Base-by-base conservation (phyloP, 2,797 vertebrate genomes). In the Scarus forsteni region DNA sequence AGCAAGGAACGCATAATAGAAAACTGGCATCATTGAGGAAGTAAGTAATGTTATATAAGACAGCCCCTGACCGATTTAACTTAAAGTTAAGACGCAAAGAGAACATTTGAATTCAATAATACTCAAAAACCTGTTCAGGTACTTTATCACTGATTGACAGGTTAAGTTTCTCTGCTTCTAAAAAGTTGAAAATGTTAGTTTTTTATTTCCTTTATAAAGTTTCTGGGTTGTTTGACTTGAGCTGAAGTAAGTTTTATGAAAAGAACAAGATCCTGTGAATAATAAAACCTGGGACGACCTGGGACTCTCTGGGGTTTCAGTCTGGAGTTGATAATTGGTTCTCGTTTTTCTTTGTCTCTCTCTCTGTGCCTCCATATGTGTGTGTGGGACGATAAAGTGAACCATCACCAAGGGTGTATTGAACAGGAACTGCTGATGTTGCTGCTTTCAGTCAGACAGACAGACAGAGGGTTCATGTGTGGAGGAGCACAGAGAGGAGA, bases 271-370 rank as follows among this genome's bases (percentile, higher is more conserved):
- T 73, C 53, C 38, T 49, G 15, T 70, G 65, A 59, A 73, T 66
- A 74, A 85, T 77, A 55, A 73, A 65, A 71, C 27, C 43, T 35
- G 42, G 51, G 69, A 78, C 43, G 42, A 76, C 59, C 56, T 7
- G 1, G 45, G 51, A 53, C 66, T 81, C 78, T 84, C 73, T 54
- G 60, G 70, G 85, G 52, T 71, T 83, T 66, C 18, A 67, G 65
- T 68, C 62, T 74, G 59, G 34, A 35, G 16, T 54, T 18, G 73
- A 60, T 84, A 88, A 88, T 89, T 83, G 71, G 80, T 78, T 82
- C 44, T 69, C 10, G 11, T 73, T 73, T 73, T 34, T 51, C 53
- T 67, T 65, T 62, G 40, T 36, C 51, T 77, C 63, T 57, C 52
- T 73, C 75, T 60, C 57, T 45, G n/a, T 71, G 40, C 44, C 43